phyloP scores from a whole-genome alignment of 2,797 vertebrate genomes.

The Rousettus madagascariensis region DNA sequence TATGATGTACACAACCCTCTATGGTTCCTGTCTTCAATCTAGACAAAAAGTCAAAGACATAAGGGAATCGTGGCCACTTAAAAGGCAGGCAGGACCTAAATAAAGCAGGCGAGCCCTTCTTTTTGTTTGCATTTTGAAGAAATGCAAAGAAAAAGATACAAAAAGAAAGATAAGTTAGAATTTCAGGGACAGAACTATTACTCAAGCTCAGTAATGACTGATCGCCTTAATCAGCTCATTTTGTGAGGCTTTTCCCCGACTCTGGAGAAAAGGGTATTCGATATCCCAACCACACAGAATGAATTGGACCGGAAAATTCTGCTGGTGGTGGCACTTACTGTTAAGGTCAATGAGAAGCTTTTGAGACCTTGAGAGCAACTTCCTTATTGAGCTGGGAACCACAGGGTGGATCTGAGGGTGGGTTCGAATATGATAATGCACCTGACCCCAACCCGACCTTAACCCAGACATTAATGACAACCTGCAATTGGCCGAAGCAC shows the following conservation, averaged over 20 bases:
- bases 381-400: not conserved
- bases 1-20: not conserved
- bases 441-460: not conserved
- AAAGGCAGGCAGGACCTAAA: not conserved
- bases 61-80: no score
- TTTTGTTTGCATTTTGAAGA: not conserved
- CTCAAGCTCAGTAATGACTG: not conserved
- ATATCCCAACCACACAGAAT: not conserved
- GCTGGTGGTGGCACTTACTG: fast-evolving
- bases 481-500: not conserved
- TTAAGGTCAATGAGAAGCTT: not conserved
- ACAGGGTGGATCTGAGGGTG: not conserved
- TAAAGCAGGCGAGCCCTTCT: not conserved
- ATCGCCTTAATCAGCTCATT: fast-evolving
- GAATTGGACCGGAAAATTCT: not conserved
- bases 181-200: not conserved
- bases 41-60: not conserved
- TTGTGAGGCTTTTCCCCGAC: not conserved
- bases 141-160: no score
- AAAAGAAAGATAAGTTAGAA: not conserved
- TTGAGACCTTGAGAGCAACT: not conserved
- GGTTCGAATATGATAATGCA: fast-evolving
- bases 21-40: not conserved
- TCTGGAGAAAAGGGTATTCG: not conserved
- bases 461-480: not conserved